phyloP scores from a whole-genome alignment of 2,888 invertebrate species.

The Charanyca ferruginea region DNA sequence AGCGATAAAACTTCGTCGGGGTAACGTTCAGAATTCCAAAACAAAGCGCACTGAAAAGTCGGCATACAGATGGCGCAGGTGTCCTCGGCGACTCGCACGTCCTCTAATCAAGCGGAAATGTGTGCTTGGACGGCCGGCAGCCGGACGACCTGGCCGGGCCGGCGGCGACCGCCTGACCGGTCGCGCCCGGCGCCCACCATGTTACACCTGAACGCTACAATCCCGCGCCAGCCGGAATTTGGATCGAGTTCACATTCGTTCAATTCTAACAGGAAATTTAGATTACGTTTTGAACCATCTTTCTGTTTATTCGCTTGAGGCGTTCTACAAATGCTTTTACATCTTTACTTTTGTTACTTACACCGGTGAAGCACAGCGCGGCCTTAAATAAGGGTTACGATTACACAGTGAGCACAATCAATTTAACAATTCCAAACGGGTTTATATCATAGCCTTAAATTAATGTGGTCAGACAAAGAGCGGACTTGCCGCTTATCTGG shows the following conservation, averaged over 20 bases:
- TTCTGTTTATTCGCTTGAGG: conserved; percentile 74
- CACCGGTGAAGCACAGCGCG: conserved; percentile 31
- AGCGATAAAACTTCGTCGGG: conserved; percentile 83
- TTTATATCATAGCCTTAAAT: conserved; percentile 83
- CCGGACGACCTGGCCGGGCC: conserved; percentile 72
- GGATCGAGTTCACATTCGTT: conserved; percentile 77
- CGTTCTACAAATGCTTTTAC: conserved; percentile 60
- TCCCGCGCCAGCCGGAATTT: conserved; percentile 71
- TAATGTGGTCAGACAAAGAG: conserved; percentile 87
- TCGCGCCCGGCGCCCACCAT: conserved; percentile 44
- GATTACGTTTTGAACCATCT: conserved; percentile 73
- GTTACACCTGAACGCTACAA: conserved; percentile 72
- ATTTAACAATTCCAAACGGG: conserved; percentile 81
- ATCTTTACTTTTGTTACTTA: conserved; percentile 58
- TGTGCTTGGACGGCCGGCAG: conserved; percentile 82
- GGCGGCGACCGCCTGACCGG: conserved; percentile 51
- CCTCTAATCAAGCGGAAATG: conserved; percentile 89
- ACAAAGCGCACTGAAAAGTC: conserved; percentile 86
- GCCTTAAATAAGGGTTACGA: conserved; percentile 65
- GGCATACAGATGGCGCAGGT: conserved; percentile 83
- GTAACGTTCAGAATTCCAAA: conserved; percentile 80
- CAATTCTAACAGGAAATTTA: conserved; percentile 76
- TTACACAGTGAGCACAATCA: conserved; percentile 81
- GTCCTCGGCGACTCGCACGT: conserved; percentile 81
- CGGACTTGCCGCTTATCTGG: conserved; percentile 81